Percentiles rank a stretch among this genome's conserved stretches.
Evolutionary conservation across 2,113 vertebrate species (phyloP).

Genomic region (Bostrychus sinensis): DNA sequence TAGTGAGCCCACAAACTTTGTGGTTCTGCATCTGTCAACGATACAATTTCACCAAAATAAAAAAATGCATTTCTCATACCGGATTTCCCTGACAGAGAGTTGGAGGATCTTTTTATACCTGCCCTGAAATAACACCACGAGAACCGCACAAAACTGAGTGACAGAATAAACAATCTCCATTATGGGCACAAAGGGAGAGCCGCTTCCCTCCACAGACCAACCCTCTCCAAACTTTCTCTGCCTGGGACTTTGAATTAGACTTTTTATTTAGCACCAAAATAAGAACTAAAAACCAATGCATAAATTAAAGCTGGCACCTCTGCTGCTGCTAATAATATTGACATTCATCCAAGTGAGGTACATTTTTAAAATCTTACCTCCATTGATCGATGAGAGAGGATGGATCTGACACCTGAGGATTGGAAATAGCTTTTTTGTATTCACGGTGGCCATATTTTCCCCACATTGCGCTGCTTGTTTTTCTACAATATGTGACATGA

Average conservation of each 20-base stretch:
- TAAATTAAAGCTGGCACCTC: not conserved
- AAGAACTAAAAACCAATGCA: not conserved
- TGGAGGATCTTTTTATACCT: constrained; percentile 34
- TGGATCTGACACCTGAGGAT: too few relatives aligned
- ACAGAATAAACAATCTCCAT: constrained; percentile 45
- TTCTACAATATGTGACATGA: too few relatives aligned
- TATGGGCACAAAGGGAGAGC: constrained; percentile 16
- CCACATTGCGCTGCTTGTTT: too few relatives aligned
- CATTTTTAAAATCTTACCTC: not conserved
- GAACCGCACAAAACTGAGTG: constrained; percentile 16
- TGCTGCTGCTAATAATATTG: not conserved
- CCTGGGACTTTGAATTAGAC: not conserved
- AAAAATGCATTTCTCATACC: constrained; percentile 43
- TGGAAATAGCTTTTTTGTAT: too few relatives aligned
- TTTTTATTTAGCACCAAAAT: constrained; percentile 6
- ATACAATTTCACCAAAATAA: constrained; percentile 11
- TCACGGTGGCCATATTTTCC: too few relatives aligned
- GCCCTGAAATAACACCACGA: constrained; percentile 30
- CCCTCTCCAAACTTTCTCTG: constrained; percentile 1
- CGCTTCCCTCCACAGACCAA: constrained; percentile 3
- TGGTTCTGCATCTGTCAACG: not conserved
- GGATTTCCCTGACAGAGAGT: constrained; percentile 40
- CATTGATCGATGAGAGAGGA: not conserved
- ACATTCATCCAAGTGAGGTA: not conserved
- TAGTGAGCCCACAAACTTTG: constrained; percentile 9